phyloP scores from a whole-genome alignment of 2,888 invertebrate genomes.

The Unio pictorum region DNA sequence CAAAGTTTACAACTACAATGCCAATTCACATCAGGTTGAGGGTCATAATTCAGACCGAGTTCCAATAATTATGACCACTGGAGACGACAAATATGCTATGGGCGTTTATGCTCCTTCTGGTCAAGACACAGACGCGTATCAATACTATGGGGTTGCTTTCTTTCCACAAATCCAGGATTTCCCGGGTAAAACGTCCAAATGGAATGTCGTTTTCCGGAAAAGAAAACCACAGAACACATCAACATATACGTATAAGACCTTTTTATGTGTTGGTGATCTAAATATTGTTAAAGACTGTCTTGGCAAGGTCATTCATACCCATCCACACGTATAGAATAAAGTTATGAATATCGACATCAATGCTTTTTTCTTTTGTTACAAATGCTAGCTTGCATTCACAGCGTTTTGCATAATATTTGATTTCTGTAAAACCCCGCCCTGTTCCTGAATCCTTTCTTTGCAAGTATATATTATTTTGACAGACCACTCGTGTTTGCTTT shows the following conservation, averaged over 20 bases:
- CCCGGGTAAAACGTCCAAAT: constrained; percentile 20
- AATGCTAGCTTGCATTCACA: no score
- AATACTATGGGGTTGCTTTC: constrained; percentile 8
- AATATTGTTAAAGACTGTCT: constrained; percentile 25
- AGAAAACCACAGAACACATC: constrained; percentile 8
- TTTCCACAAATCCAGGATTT: constrained; percentile 7
- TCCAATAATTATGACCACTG: constrained; percentile 22
- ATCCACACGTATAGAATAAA: constrained; percentile 2
- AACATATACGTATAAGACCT: constrained; percentile 21
- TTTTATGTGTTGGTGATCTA: constrained; percentile 29
- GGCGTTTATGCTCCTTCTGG: constrained; percentile 27
- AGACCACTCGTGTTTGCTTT: no score
- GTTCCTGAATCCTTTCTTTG: no score
- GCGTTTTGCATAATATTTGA: no score
- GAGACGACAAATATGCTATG: constrained; percentile 26
- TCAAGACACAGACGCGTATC: constrained; percentile 20
- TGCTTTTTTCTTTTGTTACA: no score
- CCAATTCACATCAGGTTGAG: constrained; percentile 8
- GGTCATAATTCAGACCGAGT: constrained; percentile 7
- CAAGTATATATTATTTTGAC: no score
- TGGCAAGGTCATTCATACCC: constrained; percentile 7
- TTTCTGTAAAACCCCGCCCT: no score
- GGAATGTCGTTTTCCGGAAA: constrained; percentile 31
- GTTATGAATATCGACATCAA: no score
- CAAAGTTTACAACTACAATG: constrained; percentile 14